Conservation (phyloP, 1,140 invertebrate genomes). For the Brachionus paranguensis region DNA sequence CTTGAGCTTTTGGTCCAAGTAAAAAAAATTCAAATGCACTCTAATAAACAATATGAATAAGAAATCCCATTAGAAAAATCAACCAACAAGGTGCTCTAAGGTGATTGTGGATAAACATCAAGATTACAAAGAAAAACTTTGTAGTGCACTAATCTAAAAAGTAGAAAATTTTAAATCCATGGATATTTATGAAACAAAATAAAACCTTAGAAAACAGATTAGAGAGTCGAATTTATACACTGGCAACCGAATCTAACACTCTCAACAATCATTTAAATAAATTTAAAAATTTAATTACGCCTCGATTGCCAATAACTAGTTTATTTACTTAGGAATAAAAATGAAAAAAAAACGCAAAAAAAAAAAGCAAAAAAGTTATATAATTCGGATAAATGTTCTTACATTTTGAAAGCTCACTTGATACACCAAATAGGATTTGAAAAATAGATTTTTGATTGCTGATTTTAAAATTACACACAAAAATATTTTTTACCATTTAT, state of each 20-base stretch:
- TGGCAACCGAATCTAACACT: background rate
- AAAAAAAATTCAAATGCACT: background rate
- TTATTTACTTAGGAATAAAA: background rate
- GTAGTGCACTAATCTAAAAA: background rate
- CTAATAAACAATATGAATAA: background rate
- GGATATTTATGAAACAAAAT: background rate
- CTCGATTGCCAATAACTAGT: background rate
- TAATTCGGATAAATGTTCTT: conserved; percentile 9
- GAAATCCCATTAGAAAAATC: background rate
- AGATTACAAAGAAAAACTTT: conserved; percentile 3
- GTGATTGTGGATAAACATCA: conserved; percentile 13
- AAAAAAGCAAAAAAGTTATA: background rate
- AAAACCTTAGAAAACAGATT: conserved; percentile 26
- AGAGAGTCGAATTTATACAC: background rate
- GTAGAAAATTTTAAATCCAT: background rate
- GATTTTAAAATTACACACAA: background rate
- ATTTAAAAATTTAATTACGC: conserved; percentile 23
- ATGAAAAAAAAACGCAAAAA: background rate
- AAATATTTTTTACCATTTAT: background rate
- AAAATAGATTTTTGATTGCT: background rate
- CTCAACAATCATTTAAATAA: conserved; percentile 3
- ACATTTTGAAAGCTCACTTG: background rate
- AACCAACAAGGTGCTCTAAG: background rate
- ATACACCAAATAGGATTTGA: background rate
- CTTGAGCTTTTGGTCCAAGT: background rate